phyloP scores from a whole-genome alignment of 2,888 invertebrate species.

The Margaritifera margaritifera region DNA sequence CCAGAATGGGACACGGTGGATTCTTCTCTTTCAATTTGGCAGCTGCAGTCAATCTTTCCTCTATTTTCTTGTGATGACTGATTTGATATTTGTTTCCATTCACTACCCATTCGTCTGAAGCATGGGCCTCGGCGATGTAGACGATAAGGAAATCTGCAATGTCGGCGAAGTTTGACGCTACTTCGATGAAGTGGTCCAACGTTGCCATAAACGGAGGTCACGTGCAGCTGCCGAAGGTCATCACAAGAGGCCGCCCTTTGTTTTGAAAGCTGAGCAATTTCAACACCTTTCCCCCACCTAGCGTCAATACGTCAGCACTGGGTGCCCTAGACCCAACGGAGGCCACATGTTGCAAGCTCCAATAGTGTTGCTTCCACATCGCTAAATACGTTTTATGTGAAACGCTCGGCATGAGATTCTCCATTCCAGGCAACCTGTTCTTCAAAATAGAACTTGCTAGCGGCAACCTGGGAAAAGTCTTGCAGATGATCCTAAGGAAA shows the following conservation, averaged over 20 bases:
- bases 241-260: slow-evolving; percentile 54
- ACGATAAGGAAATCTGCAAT: slow-evolving; percentile 61
- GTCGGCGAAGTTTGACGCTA: slow-evolving; percentile 48
- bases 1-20: slow-evolving; percentile 46
- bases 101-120: slow-evolving; percentile 63
- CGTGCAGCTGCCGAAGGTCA: slow-evolving; percentile 67
- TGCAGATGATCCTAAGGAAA: too few species aligned
- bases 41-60: slow-evolving; percentile 54
- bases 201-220: slow-evolving; percentile 66
- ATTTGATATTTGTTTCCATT: slow-evolving; percentile 46
- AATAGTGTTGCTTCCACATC: too few species aligned
- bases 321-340: slow-evolving; percentile 30
- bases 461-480: too few species aligned
- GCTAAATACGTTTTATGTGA: too few species aligned
- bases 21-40: slow-evolving; percentile 23
- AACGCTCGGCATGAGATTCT: too few species aligned
- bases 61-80: slow-evolving; percentile 37
- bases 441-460: too few species aligned
- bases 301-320: slow-evolving; percentile 33
- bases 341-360: too few species aligned
- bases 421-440: too few species aligned
- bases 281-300: slow-evolving; percentile 8
- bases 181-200: slow-evolving; percentile 50
- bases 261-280: slow-evolving; percentile 40
- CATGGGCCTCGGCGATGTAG: slow-evolving; percentile 67